A percentile compares a stretch with the other conserved stretches of the same genome.
Conservation (phyloP, 2,888 invertebrate species). For the Lagria hirta region DNA sequence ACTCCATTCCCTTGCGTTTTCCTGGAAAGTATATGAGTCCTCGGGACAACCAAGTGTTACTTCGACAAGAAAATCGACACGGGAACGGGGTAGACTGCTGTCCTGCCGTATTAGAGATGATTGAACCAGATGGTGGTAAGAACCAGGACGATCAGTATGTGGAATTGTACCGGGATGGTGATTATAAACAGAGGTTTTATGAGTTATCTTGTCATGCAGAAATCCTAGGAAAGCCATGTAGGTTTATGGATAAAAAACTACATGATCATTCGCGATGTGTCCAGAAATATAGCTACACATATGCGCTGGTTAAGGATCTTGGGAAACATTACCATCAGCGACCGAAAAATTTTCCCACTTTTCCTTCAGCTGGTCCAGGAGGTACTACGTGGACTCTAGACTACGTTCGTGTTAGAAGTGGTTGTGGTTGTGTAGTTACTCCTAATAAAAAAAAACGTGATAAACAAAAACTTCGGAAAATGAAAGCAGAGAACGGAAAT, state of each 20-base stretch:
- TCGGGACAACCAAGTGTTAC: constrained; percentile 66
- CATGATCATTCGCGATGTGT: constrained; percentile 75
- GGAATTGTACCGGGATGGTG: constrained; percentile 72
- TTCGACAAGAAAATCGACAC: constrained; percentile 52
- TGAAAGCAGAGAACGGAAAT: too few species aligned
- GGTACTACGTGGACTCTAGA: constrained; percentile 71
- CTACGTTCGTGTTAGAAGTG: constrained; percentile 79
- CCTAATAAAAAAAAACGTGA: constrained; percentile 52
- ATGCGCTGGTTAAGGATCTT: constrained; percentile 75
- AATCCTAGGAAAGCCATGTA: constrained; percentile 72
- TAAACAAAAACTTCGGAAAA: constrained; percentile 24
- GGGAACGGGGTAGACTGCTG: constrained; percentile 72
- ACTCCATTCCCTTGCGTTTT: constrained; percentile 35
- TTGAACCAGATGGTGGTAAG: constrained; percentile 74
- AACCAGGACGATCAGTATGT: constrained; percentile 72
- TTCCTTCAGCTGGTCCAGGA: constrained; percentile 57
- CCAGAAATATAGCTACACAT: constrained; percentile 80
- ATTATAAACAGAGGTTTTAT: constrained; percentile 71
- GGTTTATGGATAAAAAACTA: constrained; percentile 68
- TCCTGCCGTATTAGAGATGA: constrained; percentile 75
- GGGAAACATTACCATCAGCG: constrained; percentile 49
- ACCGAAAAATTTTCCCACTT: constrained; percentile 51
- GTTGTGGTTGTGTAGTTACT: constrained; percentile 79
- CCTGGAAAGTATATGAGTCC: constrained; percentile 57
- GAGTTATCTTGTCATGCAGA: constrained; percentile 76